Base-by-base conservation (phyloP, 2,113 vertebrate genomes). In the Upupa epops region DNA sequence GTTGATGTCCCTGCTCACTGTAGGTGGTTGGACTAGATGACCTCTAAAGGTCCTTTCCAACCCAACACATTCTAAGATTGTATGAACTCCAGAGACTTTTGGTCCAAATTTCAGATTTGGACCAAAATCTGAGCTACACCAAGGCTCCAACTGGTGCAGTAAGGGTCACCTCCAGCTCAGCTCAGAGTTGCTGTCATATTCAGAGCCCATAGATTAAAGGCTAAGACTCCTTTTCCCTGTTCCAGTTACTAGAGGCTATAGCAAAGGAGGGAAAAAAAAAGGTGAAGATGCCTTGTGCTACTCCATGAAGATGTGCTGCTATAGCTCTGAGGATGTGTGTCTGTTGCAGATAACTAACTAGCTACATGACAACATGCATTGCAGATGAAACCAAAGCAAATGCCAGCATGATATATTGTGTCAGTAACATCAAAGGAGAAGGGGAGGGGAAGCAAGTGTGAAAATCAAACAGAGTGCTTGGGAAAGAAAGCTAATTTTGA, bases 401-500 rank as follows among this genome's bases (percentile, higher is more conserved):
- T 77, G 82, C 76, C 95, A 93, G 90, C 85, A 85, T 72, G 90
- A 84, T 83, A 92, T 86, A 93, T 92, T 90, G 86, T 92, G 81
- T 87, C 84, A 84, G 85, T 83, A 92, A 89, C 87, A 91, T 92
- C 94, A 96, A 94, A 95, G 73, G 79, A 89, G 75, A 95, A 93
- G 61, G 93, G 89, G 85, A 92, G 84, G 90, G 86, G 79, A 95
- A 96, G 74, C 2, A 56, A 96, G 74, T 84, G 83, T 90, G 85
- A 96, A 93, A 94, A 96, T 86, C 92, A 93, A 96, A 94, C 92
- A 94, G 93, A 81, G 56, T 78, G 70, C 60, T 94, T 80, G 51
- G 69, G 82, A 89, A 86, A 93, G 87, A 95, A 96, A 96, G 95
- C 90, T 96, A 92, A 96, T 96, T 96, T 96, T 95, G 92, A 94